Evolutionary conservation across 2,113 vertebrate species (phyloP), one percentile per base, ranked within the genome.

Genomic region (Chionomys nivalis): DNA sequence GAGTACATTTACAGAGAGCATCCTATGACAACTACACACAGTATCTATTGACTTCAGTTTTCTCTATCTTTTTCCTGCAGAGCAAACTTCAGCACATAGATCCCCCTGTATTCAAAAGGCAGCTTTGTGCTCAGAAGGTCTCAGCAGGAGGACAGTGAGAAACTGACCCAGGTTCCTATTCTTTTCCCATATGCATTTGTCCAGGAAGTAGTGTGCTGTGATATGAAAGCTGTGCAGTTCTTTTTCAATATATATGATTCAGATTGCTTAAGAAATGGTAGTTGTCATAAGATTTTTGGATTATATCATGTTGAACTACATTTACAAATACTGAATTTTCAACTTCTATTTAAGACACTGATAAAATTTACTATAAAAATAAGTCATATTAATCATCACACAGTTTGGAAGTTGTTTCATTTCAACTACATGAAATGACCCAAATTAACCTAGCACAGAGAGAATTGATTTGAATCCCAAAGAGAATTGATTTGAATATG

Each of bases 81-180:
- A 94, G 85, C 39, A n/a, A 23, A 92, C 73, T 77, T 47, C 83
- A 92, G 92, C 33, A 87, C 93, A 98, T 88, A 95, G 87, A 47
- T 81, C 21, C 23, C 49, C 86, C 65, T 92, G 70, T 94, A 76
- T 94, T 96, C 79, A 94, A 92, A 97, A 92, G 21, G 87, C 83
- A 81, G 77, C 81, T 93, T 90, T 95, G 47, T 91, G 88, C 66
- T 82, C 77, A n/a, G 83, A 93, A 93, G 76, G 85, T 65, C 97
- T 94, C 33, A 0, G 87, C 90, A 90, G 92, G 93, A 98, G 79
- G 63, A 76, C 86, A 76, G 83, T 66, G 77, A 97, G 90, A 96
- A 58, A 65, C 66, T 97, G 88, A 92, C 61, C 72, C 26, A 24
- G 2, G 24, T 78, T 87, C 52, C 55, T 39, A 0, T 87, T 90